These are phyloP conservation scores for Syngnathus floridae DNA, from an alignment of 2,113 vertebrate species.

Conservation along the genomic window DNA sequence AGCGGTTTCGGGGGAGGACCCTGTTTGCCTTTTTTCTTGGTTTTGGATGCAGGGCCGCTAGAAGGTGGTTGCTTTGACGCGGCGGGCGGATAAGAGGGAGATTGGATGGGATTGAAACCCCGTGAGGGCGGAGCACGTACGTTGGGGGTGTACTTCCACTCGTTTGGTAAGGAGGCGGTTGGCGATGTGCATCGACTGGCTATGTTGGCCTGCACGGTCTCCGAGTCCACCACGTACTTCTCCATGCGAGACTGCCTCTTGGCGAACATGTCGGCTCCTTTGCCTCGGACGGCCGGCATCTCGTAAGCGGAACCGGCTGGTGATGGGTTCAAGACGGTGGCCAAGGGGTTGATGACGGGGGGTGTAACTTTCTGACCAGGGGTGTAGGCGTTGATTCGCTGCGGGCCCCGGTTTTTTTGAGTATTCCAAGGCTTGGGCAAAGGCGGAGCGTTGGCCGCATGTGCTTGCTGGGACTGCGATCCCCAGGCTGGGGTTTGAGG, in stretches of 20 bases:
- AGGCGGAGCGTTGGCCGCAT: conserved; percentile 53
- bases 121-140: conserved; percentile 88
- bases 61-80: conserved; percentile 76
- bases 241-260: conserved; percentile 96
- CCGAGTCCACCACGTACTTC: conserved; percentile 92
- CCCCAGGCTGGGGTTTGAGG: conserved; percentile 49
- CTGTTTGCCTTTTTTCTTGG: conserved; percentile 73
- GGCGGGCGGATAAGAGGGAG: conserved; percentile 85
- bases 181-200: conserved; percentile 80
- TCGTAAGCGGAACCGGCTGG: conserved; percentile 74
- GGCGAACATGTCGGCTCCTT: conserved; percentile 93
- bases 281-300: conserved; percentile 84
- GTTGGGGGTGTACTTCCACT: conserved; percentile 93
- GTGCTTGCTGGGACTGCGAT: conserved; percentile 51
- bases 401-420: conserved; percentile 58
- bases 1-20: conserved; percentile 83
- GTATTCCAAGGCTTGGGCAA: conserved; percentile 69
- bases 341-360: conserved; percentile 69
- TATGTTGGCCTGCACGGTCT: conserved; percentile 85
- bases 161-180: conserved; percentile 81
- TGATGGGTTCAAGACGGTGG: conserved; percentile 57
- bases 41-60: conserved; percentile 56
- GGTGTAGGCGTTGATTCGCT: conserved; percentile 67
- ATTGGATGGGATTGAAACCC: conserved; percentile 89
- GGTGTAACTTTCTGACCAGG: conserved; percentile 64